Evolutionary conservation across 1,140 invertebrate genomes (phyloP), one percentile per base, ranked within the genome.

Genomic region (Macrotrachela quadricornifera): DNA sequence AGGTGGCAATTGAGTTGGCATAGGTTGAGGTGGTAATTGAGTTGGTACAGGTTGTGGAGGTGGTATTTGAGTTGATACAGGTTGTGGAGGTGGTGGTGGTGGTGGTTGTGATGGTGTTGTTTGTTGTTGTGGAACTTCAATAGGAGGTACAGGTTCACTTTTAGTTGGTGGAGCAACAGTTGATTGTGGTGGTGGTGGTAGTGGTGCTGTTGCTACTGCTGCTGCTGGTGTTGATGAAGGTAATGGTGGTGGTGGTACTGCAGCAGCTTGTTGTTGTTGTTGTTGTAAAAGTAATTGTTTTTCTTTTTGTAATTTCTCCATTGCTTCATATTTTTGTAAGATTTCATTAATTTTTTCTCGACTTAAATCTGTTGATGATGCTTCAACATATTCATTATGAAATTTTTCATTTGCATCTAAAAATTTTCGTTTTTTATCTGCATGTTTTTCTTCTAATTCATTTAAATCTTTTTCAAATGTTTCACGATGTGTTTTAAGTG

Each of bases 361-460:
- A 53, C 21, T 30, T 30, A 41, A 53, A 13, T 48, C 18, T 3
- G 17, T 47, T 9, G 42, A n/a, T 48, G 46, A 37, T 9, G 46
- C 51, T 11, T 53, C 51, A 48, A 14, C 39, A 9, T 94, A 73
- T 71, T 94, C 85, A 62, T 85, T 81, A 65, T 90, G 83, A 72
- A 95, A 96, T 18, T 77, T 71, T 63, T 91, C 85, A 67, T 85
- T 91, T 15, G 83, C 83, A 68, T 94, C 87, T 37, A 85, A 77
- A 69, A 96, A 92, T 66, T 90, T 88, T 48, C 83, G 75, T 68
- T 94, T 94, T 66, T 95, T 95, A 0, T 81, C 79, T 64, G 92
- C 85, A 72, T 94, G 94, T 67, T 90, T 91, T 67, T 94, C 88
- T 70, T 94, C 87, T 62, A 94, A 92, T 68, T 88, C 83, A 64